Conservation (phyloP, 2,888 invertebrate species). For the Agrypnus murinus region DNA sequence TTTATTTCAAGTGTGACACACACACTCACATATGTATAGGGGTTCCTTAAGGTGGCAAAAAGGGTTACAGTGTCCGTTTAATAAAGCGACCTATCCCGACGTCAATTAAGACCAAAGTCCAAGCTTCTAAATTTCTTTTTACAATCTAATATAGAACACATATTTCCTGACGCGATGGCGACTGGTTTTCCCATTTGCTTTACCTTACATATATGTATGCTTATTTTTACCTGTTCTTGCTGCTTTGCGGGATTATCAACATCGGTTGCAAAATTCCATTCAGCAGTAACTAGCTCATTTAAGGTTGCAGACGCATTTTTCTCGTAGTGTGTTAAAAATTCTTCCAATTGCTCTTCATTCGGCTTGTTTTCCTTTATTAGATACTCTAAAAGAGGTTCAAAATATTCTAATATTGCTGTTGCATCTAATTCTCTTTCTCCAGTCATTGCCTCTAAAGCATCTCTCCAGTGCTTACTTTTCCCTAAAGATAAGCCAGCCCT, state of each 20-base stretch:
- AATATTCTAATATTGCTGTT: constrained; percentile 75
- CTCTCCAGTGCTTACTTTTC: constrained; percentile 73
- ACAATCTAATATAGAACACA: too few species aligned
- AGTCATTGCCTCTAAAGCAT: constrained; percentile 76
- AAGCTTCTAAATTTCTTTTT: too few species aligned
- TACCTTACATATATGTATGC: too few species aligned
- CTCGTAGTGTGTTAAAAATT: constrained; percentile 59
- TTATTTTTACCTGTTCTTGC: constrained; percentile 54
- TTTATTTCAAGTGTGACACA: too few species aligned
- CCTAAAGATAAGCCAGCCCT: constrained; percentile 70
- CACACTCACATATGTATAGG: too few species aligned
- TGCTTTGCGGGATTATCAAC: constrained; percentile 60
- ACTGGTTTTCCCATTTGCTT: too few species aligned
- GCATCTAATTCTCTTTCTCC: constrained; percentile 74
- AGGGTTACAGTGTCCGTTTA: too few species aligned
- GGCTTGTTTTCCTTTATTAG: constrained; percentile 70
- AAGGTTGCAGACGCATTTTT: constrained; percentile 59
- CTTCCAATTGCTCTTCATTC: constrained; percentile 49
- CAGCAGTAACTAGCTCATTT: constrained; percentile 63
- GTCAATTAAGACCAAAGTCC: too few species aligned
- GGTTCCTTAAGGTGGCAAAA: too few species aligned
- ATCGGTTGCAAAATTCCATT: constrained; percentile 67
- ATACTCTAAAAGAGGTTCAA: constrained; percentile 74
- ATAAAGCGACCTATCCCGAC: too few species aligned
- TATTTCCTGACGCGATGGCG: too few species aligned